phyloP scores from a whole-genome alignment of 2,113 vertebrate genomes.

The Cyanoderma ruficeps region DNA sequence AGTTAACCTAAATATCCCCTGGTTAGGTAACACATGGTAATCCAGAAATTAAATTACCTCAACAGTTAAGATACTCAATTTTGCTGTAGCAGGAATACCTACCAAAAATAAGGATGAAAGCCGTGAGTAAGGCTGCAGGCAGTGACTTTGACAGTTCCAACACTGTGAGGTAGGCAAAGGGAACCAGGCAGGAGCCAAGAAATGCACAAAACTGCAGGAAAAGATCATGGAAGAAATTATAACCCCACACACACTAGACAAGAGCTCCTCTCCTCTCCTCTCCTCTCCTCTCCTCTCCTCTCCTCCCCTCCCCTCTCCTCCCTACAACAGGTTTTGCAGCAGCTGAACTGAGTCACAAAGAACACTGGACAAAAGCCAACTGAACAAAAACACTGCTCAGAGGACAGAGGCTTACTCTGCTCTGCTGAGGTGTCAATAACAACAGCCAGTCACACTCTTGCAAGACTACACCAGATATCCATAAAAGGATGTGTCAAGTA shows the following conservation, averaged over 20 bases:
- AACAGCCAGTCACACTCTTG: neutral
- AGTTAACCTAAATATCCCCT: neutral
- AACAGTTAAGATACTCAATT: neutral
- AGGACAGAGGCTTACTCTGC: neutral
- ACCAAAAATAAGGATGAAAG: constrained; percentile 90
- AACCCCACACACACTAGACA: neutral
- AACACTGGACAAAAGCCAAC: neutral
- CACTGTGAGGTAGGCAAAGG: constrained; percentile 90
- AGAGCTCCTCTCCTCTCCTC: neutral
- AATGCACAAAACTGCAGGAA: constrained; percentile 86
- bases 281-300: neutral
- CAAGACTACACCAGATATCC: neutral
- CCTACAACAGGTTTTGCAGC: neutral
- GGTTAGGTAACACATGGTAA: neutral
- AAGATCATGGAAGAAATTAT: neutral
- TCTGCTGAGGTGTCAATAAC: neutral
- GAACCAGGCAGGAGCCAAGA: constrained; percentile 87
- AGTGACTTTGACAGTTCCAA: constrained; percentile 85
- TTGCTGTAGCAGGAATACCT: constrained; percentile 48
- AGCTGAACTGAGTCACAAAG: neutral
- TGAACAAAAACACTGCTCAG: neutral
- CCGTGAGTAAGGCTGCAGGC: constrained; percentile 84
- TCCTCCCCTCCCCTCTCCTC: neutral
- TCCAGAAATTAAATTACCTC: neutral
- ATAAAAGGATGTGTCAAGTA: neutral